Base-by-base conservation (phyloP, 2,797 vertebrate genomes). In the Pseudomugil gertrudae region DNA sequence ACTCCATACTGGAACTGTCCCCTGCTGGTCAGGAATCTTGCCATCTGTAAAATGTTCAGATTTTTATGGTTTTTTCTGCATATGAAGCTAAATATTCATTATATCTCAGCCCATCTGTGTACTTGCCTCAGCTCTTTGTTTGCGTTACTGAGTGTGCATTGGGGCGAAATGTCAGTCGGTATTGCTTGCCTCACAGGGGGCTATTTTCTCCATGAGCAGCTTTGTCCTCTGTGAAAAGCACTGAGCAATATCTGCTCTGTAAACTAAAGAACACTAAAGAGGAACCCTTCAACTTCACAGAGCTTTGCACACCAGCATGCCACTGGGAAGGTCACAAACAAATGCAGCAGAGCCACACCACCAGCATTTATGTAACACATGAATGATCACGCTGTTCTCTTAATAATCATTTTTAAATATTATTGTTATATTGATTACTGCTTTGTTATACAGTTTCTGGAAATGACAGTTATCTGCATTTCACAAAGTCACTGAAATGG, bases 201-300 rank as follows among this genome's bases (percentile, higher is more conserved):
- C 78, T 85, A 86, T 90, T 90, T 90, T 90, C 84, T 83, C 84
- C 90, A 79, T 86, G 88, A 90, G 81, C 82, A 68, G 72, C 76
- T 87, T 76, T n/a, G 74, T 87, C 81, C 84, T 83, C 76, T 5
- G 47, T 67, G 72, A 72, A 82, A 71, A 81, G 69, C 72, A 76
- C 53, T 14, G 63, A 78, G 53, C 77, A 81, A 84, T 86, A 74
- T 85, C 66, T 74, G 82, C 75, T 72, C 61, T 81, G 65, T 84
- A 84, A 84, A 80, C 61, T 78, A 67, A 72, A 80, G 77, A 86
- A 82, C 71, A 79, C 74, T 78, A 83, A 84, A 81, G 78, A 84
- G 69, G 75, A 84, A 85, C 66, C 77, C 62, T 87, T 87, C 69
- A 76, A 84, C 87, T 84, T 89, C 81, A 87, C 78, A 83, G 77